A percentile compares a stretch with the other conserved stretches of the same genome.
phyloP scores from a whole-genome alignment of 2,888 invertebrate species.

The Balanococcus diminutus region DNA sequence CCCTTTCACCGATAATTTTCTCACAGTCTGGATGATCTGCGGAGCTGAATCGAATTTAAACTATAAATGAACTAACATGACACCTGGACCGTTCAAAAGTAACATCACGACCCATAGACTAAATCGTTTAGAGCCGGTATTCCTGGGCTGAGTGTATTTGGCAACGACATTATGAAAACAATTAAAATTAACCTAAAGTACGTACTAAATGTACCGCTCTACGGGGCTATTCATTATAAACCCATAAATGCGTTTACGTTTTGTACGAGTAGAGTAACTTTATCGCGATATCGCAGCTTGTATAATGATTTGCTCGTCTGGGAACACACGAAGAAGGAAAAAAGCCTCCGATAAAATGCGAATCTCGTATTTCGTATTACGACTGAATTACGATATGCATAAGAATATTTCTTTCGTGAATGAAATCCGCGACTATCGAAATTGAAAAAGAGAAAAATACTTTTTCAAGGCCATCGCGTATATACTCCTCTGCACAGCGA shows the following conservation, averaged over 20 bases:
- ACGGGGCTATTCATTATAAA: neutral
- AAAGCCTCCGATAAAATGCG: neutral
- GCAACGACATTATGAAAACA: conserved; percentile 5
- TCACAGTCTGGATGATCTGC: neutral
- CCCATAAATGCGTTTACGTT: neutral
- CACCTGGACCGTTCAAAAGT: neutral
- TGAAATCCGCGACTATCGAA: neutral
- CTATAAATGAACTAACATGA: neutral
- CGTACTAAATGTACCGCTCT: neutral
- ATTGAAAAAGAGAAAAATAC: neutral
- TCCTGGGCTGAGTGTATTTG: neutral
- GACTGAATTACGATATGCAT: neutral
- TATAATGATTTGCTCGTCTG: neutral
- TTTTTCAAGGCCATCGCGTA: neutral
- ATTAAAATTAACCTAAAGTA: neutral
- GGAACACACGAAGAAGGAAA: neutral
- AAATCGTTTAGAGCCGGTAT: neutral
- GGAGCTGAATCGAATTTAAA: neutral
- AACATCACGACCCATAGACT: conserved; percentile 3
- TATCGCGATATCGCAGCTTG: neutral
- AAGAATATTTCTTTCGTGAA: too few relatives aligned
- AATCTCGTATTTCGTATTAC: neutral
- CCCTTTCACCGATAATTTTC: neutral
- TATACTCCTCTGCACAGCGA: conserved; percentile 9
- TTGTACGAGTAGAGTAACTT: neutral